These are phyloP conservation scores for Stomatorhinus walkeri DNA, from an alignment of 2,797 vertebrate genomes.

Conservation along the genomic window DNA sequence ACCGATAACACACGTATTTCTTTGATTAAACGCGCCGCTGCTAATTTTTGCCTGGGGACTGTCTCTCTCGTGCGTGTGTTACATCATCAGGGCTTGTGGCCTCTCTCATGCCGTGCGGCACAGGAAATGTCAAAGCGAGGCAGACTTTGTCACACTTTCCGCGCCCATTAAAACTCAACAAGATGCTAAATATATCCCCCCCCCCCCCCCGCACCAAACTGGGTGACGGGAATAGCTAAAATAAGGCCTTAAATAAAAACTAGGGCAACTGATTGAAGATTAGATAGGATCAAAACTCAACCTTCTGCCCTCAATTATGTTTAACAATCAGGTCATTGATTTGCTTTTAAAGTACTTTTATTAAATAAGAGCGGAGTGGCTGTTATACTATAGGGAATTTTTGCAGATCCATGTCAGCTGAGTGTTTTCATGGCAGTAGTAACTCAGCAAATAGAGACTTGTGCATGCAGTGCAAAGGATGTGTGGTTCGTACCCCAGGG, in stretches of 20 bases:
- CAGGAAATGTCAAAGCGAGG: constrained; percentile 19
- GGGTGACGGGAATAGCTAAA: constrained; percentile 18
- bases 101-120: not conserved
- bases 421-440: not conserved
- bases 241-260: constrained; percentile 17
- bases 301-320: not conserved
- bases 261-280: not conserved
- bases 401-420: not conserved
- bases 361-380: not conserved
- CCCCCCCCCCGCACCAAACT: constrained; percentile 13
- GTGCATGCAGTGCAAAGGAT: not conserved
- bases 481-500: not conserved
- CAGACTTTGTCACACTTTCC: constrained; percentile 28
- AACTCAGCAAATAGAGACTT: not conserved
- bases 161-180: constrained; percentile 2
- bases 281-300: not conserved
- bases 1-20: not conserved
- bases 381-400: not conserved
- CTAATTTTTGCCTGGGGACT: not conserved
- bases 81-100: not conserved
- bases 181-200: constrained; percentile 8
- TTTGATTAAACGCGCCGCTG: not conserved
- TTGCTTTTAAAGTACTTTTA: not conserved
- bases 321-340: not conserved
- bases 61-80: not conserved